These are phyloP conservation scores for Drosophila affinis DNA, from an alignment of 2,888 invertebrate genomes.

Conservation along the genomic window DNA sequence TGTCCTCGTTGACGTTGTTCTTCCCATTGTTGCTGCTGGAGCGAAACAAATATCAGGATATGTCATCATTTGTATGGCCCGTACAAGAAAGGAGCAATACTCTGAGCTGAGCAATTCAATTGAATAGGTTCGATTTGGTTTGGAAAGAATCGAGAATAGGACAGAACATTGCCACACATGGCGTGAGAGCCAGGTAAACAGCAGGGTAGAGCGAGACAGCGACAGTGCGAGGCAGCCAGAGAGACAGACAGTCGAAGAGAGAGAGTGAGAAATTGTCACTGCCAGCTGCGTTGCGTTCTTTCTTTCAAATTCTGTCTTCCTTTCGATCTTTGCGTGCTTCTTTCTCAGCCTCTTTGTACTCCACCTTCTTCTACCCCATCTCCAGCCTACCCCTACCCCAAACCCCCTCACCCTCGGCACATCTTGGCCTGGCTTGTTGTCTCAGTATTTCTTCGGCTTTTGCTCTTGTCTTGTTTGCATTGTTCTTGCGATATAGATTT, in stretches of 20 bases:
- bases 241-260: background rate
- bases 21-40: constrained; percentile 52
- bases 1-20: constrained; percentile 29
- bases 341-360: constrained; percentile 48
- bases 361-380: constrained; percentile 11
- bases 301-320: constrained; percentile 26
- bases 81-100: constrained; percentile 39
- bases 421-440: constrained; percentile 54
- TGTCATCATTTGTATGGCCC: constrained; percentile 72
- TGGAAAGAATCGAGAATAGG: background rate
- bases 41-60: constrained; percentile 80
- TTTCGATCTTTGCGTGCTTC: constrained; percentile 14
- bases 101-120: constrained; percentile 26
- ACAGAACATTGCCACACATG: constrained; percentile 55
- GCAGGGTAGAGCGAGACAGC: constrained; percentile 6
- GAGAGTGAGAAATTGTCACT: constrained; percentile 53
- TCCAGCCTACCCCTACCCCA: background rate
- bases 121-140: constrained; percentile 2
- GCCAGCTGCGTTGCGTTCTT: constrained; percentile 59
- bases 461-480: constrained; percentile 69
- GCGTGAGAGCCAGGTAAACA: constrained; percentile 23
- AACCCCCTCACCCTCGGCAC: background rate
- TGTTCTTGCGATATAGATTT: constrained; percentile 79
- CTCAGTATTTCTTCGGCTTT: constrained; percentile 55
- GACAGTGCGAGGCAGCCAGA: constrained; percentile 2